These are phyloP conservation scores for Ricordea florida DNA, from an alignment of 92 coral and sea anemone species.

Conservation along the genomic window DNA sequence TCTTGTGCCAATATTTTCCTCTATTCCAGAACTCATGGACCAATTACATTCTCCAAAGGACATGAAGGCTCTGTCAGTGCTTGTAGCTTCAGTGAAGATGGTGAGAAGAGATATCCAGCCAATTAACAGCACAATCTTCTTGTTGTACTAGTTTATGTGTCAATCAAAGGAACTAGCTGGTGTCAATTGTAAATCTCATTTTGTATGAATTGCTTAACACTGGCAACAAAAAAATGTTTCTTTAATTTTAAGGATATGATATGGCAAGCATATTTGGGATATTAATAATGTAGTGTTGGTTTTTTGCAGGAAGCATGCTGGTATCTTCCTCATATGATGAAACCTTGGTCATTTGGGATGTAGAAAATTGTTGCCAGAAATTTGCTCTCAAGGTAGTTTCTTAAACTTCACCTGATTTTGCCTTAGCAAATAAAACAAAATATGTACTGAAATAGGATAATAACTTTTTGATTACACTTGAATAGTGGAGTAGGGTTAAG, in stretches of 20 bases:
- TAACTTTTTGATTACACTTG: too few species aligned
- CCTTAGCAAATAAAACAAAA: too few species aligned
- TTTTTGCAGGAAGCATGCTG: slow-evolving; percentile 70
- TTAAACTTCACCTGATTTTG: neutral
- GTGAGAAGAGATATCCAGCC: slow-evolving; percentile 36
- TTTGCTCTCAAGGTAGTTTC: slow-evolving; percentile 89
- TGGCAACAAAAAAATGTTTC: too few species aligned
- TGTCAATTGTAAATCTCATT: neutral
- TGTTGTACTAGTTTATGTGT: neutral
- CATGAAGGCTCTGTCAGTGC: slow-evolving; percentile 98
- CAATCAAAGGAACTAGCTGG: neutral
- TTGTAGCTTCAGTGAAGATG: slow-evolving; percentile 91
- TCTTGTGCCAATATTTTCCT: neutral
- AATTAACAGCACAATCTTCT: neutral
- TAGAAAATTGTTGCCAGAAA: slow-evolving; percentile 89
- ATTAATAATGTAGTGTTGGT: neutral
- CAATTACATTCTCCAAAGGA: slow-evolving; percentile 90
- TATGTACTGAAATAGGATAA: too few species aligned
- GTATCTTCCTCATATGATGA: slow-evolving; percentile 95
- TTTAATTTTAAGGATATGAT: too few species aligned
- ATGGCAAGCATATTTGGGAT: too few species aligned
- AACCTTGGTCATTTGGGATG: slow-evolving; percentile 97
- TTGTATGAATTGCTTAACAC: too few species aligned
- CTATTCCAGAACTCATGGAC: slow-evolving; percentile 79
- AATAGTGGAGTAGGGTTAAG: too few species aligned